A percentile compares a stretch with the other conserved stretches of the same genome.
These are phyloP conservation scores for Cervus canadensis DNA, from an alignment of 2,113 vertebrate species.

Conservation along the genomic window DNA sequence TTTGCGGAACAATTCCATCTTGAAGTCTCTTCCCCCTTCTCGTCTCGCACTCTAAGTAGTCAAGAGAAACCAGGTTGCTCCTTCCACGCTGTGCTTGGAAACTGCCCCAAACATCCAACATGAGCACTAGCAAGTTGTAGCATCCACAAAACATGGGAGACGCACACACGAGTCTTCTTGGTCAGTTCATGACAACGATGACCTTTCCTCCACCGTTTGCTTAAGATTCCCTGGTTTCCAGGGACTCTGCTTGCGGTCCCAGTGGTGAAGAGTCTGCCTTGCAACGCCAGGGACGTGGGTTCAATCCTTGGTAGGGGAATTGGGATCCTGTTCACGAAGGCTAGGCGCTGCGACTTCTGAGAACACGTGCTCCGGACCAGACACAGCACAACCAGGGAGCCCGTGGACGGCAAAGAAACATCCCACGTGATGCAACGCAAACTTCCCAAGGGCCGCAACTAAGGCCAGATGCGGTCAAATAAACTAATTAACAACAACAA, in stretches of 20 bases:
- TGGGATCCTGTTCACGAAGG: accelerated
- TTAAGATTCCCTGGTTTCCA: background rate
- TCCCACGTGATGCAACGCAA: accelerated
- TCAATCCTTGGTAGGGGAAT: background rate
- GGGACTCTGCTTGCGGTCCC: background rate
- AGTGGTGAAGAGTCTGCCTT: background rate
- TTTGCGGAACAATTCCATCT: background rate
- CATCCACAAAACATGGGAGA: accelerated
- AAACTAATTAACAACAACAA: background rate
- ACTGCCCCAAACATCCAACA: background rate
- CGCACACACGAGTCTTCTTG: accelerated
- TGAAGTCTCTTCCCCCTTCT: background rate
- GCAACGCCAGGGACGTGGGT: background rate
- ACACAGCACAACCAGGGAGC: background rate
- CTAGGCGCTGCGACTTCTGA: accelerated
- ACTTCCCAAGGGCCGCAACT: background rate
- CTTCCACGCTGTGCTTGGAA: background rate
- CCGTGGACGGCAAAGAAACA: background rate
- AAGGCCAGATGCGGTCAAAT: background rate
- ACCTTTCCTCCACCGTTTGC: accelerated
- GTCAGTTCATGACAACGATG: background rate
- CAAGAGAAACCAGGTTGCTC: background rate
- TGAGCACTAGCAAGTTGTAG: accelerated
- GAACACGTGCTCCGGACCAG: accelerated
- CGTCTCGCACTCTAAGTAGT: no score